phyloP scores from a whole-genome alignment of 35 echinoderm and acorn worm species.

The Holothuria glaberrima region DNA sequence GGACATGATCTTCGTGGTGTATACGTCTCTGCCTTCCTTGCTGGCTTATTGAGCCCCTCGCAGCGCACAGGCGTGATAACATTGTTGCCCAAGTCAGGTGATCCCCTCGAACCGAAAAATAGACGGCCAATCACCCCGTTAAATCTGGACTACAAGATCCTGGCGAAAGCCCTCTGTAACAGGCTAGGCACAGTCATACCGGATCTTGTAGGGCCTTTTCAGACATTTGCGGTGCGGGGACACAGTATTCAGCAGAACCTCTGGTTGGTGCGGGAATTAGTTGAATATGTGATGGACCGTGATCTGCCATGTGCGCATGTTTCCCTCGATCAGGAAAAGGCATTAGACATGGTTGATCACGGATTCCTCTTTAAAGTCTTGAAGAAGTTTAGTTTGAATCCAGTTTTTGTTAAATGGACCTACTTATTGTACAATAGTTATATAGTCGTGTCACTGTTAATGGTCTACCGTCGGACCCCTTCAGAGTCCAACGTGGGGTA shows the following conservation, averaged over 20 bases:
- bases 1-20: neutral
- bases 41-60: constrained; percentile 5
- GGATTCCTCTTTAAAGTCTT: neutral
- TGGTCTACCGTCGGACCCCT: neutral
- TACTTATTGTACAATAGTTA: neutral
- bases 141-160: constrained; percentile 61
- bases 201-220: constrained; percentile 19
- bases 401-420: constrained; percentile 3
- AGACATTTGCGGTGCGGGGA: constrained; percentile 29
- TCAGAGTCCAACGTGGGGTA: constrained; percentile 4
- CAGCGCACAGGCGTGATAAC: constrained; percentile 26
- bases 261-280: constrained; percentile 33
- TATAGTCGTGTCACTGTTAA: neutral
- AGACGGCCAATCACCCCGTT: constrained; percentile 34
- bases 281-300: neutral
- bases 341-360: constrained; percentile 20
- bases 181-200: constrained; percentile 44
- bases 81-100: neutral
- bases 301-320: neutral
- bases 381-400: constrained; percentile 19
- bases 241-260: constrained; percentile 40
- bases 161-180: constrained; percentile 26
- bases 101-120: constrained; percentile 4
- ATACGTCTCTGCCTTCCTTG: constrained; percentile 6
- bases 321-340: neutral